Percentiles rank a stretch among this genome's conserved stretches.
These are phyloP conservation scores for Hybognathus amarus DNA, from an alignment of 2,797 vertebrate genomes.

Conservation along the genomic window DNA sequence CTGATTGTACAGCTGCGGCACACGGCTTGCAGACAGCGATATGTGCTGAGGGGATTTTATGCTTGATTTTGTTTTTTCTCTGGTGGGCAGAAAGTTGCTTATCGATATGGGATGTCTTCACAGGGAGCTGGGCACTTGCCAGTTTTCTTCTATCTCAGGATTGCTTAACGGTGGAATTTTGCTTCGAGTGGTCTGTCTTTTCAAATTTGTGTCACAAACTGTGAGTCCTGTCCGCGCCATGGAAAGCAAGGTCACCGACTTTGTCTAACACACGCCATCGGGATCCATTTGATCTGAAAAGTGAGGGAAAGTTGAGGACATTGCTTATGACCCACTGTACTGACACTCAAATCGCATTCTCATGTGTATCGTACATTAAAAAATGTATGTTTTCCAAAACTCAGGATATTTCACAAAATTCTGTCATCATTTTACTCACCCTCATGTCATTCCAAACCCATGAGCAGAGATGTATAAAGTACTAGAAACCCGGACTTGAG, in stretches of 20 bases:
- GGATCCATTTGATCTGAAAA: constrained; percentile 77
- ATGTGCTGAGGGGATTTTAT: constrained; percentile 78
- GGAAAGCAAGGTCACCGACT: constrained; percentile 89
- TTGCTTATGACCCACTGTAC: constrained; percentile 27
- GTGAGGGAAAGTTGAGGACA: constrained; percentile 54
- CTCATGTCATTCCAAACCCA: not conserved
- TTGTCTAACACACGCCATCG: constrained; percentile 84
- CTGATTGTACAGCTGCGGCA: constrained; percentile 98
- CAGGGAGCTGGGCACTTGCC: constrained; percentile 70
- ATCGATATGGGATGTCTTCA: constrained; percentile 82
- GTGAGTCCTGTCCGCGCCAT: constrained; percentile 90
- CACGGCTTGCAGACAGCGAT: constrained; percentile 87
- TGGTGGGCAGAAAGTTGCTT: constrained; percentile 83
- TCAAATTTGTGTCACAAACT: constrained; percentile 88
- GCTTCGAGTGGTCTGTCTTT: constrained; percentile 91
- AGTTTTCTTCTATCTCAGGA: constrained; percentile 79
- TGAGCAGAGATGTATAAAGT: no score
- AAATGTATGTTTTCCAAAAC: not conserved
- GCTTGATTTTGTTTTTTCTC: constrained; percentile 56
- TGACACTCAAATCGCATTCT: constrained; percentile 10
- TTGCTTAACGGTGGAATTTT: constrained; percentile 83
- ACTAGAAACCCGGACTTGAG: no score
- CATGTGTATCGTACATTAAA: not conserved
- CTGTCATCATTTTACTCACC: not conserved
- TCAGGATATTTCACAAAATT: not conserved